A percentile compares a stretch with the other conserved stretches of the same genome.
Evolutionary conservation across 2,888 invertebrate genomes (phyloP).

Genomic region (Hirtodrosophila confusa): DNA sequence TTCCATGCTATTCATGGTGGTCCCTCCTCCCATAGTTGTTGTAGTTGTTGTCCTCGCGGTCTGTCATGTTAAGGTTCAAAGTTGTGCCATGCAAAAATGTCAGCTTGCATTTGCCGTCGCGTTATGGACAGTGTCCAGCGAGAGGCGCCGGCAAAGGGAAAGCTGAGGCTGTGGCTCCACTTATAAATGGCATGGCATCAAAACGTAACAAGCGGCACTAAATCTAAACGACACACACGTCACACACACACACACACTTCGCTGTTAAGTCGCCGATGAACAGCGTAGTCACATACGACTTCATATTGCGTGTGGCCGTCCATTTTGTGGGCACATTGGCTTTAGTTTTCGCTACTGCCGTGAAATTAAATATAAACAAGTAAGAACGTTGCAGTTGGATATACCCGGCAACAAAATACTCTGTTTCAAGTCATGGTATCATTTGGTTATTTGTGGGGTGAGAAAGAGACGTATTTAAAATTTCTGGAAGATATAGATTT

Average conservation of each 20-base stretch:
- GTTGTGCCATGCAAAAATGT: slow-evolving; percentile 69
- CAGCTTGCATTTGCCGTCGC: slow-evolving; percentile 73
- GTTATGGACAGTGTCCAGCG: slow-evolving; percentile 52
- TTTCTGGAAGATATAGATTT: too few species aligned
- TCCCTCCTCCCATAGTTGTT: slow-evolving; percentile 2
- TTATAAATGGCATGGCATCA: slow-evolving; percentile 77
- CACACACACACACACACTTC: slow-evolving; percentile 10
- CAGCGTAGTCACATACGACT: slow-evolving; percentile 50
- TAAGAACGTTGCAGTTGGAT: too few species aligned
- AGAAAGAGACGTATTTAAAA: too few species aligned
- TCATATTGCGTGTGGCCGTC: slow-evolving; percentile 43
- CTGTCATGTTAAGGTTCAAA: slow-evolving; percentile 75
- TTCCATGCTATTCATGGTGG: slow-evolving; percentile 52
- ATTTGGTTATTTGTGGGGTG: too few species aligned
- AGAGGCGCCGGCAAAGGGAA: neutral
- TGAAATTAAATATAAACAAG: slow-evolving; percentile 5
- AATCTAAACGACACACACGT: slow-evolving; percentile 74
- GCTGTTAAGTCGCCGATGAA: slow-evolving; percentile 66
- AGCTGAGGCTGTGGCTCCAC: slow-evolving; percentile 31
- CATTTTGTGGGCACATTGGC: slow-evolving; percentile 57
- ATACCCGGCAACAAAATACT: too few species aligned
- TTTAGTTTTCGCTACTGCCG: slow-evolving; percentile 29
- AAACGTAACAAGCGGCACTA: slow-evolving; percentile 81
- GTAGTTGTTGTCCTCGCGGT: slow-evolving; percentile 48
- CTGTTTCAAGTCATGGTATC: too few species aligned